Evolutionary conservation across 2,113 vertebrate genomes (phyloP), one percentile per base, ranked within the genome.

Genomic region (Lepisosteus oculatus): DNA sequence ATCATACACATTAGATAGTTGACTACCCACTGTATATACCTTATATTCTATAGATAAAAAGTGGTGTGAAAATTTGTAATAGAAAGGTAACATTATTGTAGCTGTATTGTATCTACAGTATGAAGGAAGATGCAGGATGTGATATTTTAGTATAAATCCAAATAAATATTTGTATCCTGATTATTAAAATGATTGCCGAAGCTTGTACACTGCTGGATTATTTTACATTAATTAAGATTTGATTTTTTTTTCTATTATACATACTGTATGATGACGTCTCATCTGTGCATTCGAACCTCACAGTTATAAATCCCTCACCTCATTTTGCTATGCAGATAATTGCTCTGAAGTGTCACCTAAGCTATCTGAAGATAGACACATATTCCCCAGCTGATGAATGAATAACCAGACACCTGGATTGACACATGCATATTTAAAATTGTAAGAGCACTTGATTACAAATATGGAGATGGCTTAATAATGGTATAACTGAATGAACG

Each of bases 341-440:
- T 72, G 47, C 47, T 51, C 47, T 51, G 47, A 51, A 51, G 47
- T 51, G 70, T 72, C 70, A 55, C 45, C 61, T 15, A 12, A 13
- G 13, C 47, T 65, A 63, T 65, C n/a, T 64, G 15, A 51, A 43
- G 61, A 61, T 55, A 56, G 70, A 54, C 61, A 4, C 8, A 7
- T 3, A 65, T 65, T 65, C 12, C 12, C 14, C 62, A 65, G 14
- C 51, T 63, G 44, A 71, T 64, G 69, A 64, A 64, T 65, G 41
- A 42, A 63, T 65, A 71, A 41, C 61, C 45, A 72, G 70, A 55
- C 70, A 55, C 70, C 69, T 51, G n/a, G 41, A 65, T 54, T 17
- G 4, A 65, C 29, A 9, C 29, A 55, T 61, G 51, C 62, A 65
- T 51, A 15, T 65, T 62, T 65, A 29, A 17, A 63, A 43, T 51